These are phyloP conservation scores for Plestiodon gilberti DNA, from an alignment of 2,113 vertebrate species.

Conservation along the genomic window DNA sequence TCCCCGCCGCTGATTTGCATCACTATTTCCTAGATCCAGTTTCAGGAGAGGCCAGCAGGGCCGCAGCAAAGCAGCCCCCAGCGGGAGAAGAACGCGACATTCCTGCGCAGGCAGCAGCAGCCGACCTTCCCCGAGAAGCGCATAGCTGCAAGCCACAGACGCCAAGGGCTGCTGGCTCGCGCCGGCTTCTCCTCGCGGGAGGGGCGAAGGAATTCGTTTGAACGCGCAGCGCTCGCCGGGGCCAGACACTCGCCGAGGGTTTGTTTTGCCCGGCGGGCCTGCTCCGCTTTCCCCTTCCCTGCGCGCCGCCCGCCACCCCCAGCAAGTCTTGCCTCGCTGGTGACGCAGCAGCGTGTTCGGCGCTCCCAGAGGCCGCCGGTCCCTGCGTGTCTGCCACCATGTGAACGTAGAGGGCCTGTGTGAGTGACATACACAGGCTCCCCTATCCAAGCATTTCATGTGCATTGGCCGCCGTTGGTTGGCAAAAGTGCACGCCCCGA, in stretches of 20 bases:
- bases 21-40: background rate
- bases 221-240: constrained; percentile 43
- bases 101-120: constrained; percentile 70
- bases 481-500: too few species aligned
- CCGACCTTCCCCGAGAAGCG: constrained; percentile 66
- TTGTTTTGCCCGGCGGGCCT: constrained; percentile 48
- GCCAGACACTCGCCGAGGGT: constrained; percentile 53
- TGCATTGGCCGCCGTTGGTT: too few species aligned
- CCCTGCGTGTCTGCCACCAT: too few species aligned
- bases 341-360: too few species aligned
- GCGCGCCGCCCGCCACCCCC: background rate
- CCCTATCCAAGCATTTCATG: too few species aligned
- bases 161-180: constrained; percentile 53
- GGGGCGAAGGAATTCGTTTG: constrained; percentile 63
- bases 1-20: background rate
- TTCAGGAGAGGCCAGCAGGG: background rate
- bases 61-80: background rate
- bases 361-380: too few species aligned
- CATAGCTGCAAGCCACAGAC: constrained; percentile 72
- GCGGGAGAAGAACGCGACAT: constrained; percentile 68
- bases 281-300: constrained; percentile 30
- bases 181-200: constrained; percentile 70
- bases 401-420: too few species aligned
- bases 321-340: constrained; percentile 45
- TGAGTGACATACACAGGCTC: too few species aligned